A percentile compares a stretch with the other conserved stretches of the same genome.
phyloP scores from a whole-genome alignment of 2,888 invertebrate species.

The Agrochola macilenta region DNA sequence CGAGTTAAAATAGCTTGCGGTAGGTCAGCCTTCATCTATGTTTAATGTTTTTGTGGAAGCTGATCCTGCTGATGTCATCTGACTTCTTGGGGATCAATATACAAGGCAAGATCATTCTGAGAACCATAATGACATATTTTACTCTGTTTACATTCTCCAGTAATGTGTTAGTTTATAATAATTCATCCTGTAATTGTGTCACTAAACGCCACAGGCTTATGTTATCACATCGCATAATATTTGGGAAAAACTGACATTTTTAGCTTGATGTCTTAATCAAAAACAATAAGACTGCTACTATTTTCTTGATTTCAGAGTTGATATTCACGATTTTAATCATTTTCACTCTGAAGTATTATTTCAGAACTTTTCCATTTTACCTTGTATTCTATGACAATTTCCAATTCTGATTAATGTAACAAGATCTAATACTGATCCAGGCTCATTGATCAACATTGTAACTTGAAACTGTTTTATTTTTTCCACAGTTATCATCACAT shows the following conservation, averaged over 20 bases:
- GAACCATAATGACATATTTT: not conserved
- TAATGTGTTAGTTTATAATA: not conserved
- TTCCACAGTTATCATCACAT: too few relatives aligned
- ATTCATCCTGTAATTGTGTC: not conserved
- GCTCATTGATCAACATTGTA: not conserved
- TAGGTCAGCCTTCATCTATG: constrained; percentile 38
- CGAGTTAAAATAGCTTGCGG: constrained; percentile 39
- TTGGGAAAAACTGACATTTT: not conserved
- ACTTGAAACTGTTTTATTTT: not conserved
- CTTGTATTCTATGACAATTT: not conserved
- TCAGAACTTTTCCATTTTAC: not conserved
- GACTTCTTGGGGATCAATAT: not conserved
- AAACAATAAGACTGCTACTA: too few relatives aligned
- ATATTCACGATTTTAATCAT: too few relatives aligned
- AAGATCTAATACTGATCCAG: not conserved
- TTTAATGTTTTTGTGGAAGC: constrained; percentile 2
- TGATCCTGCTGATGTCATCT: constrained; percentile 17
- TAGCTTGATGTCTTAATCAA: not conserved
- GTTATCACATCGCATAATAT: not conserved
- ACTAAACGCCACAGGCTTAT: not conserved
- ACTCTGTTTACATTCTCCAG: constrained; percentile 1
- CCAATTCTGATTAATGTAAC: not conserved
- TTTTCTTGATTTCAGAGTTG: not conserved
- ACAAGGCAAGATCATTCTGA: not conserved
- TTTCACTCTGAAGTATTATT: not conserved